phyloP scores from a whole-genome alignment of 2,888 invertebrate species.

The Philhelius pedissequus region DNA sequence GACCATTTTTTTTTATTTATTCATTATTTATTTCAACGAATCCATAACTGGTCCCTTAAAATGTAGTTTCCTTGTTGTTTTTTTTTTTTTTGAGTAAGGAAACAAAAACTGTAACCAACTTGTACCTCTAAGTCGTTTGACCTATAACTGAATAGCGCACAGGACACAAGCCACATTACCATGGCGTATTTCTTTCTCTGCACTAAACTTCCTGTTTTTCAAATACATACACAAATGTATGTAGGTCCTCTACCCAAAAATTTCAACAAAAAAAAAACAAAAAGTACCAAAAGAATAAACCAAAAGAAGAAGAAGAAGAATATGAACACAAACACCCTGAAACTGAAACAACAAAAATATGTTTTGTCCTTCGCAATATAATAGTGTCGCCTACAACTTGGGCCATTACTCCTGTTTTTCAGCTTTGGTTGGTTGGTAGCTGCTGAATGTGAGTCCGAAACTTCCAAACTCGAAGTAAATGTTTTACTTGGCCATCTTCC shows the following conservation, averaged over 20 bases:
- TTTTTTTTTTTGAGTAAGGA: too few relatives aligned
- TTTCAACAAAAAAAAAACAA: background rate
- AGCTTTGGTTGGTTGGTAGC: background rate
- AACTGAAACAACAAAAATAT: slow-evolving; percentile 56
- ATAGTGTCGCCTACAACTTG: slow-evolving; percentile 28
- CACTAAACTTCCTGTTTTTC: slow-evolving; percentile 43
- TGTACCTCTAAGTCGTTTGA: slow-evolving; percentile 12
- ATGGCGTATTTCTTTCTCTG: slow-evolving; percentile 24
- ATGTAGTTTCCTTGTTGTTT: too few relatives aligned
- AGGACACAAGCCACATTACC: slow-evolving; percentile 28
- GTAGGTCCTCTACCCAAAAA: background rate
- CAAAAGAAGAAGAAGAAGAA: background rate
- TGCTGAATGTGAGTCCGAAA: background rate
- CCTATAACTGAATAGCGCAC: background rate
- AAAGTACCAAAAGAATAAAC: slow-evolving; percentile 14
- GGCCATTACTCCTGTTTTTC: background rate
- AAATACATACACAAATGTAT: background rate
- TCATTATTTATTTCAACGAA: background rate
- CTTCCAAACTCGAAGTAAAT: slow-evolving; percentile 51
- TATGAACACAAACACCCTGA: background rate
- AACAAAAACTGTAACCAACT: background rate
- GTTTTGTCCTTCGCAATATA: slow-evolving; percentile 35
- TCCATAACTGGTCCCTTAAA: background rate
- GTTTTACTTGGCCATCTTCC: slow-evolving; percentile 67
- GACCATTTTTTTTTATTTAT: too few relatives aligned